Percentiles rank a stretch among this genome's conserved stretches.
phyloP scores from a whole-genome alignment of 2,113 vertebrate species.

The Thymallus thymallus region DNA sequence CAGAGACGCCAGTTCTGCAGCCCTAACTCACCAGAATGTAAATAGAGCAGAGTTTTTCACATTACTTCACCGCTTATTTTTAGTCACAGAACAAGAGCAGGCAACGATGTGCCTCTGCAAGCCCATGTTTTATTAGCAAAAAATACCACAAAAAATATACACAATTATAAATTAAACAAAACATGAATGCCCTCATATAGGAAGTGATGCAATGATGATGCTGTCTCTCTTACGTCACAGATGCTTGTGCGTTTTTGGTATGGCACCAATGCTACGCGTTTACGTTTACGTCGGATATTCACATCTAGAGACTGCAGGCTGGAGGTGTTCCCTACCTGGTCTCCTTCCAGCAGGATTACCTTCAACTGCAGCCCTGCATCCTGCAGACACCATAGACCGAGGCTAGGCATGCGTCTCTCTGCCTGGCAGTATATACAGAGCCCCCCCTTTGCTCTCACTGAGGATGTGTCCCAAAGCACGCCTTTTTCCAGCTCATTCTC shows the following conservation, averaged over 20 bases:
- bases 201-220: conserved; percentile 63
- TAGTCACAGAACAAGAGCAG: conserved; percentile 70
- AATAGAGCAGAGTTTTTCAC: conserved; percentile 72
- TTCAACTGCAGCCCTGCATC: neutral
- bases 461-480: conserved; percentile 28
- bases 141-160: conserved; percentile 25
- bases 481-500: conserved; percentile 58
- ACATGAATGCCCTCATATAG: conserved; percentile 49
- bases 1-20: conserved; percentile 38
- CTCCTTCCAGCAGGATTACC: conserved; percentile 11
- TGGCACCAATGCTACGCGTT: too few species aligned
- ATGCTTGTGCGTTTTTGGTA: too few species aligned
- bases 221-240: neutral
- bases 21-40: conserved; percentile 67
- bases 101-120: conserved; percentile 58
- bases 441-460: conserved; percentile 6
- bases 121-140: conserved; percentile 60
- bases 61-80: conserved; percentile 77
- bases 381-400: neutral
- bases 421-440: conserved; percentile 23
- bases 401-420: conserved; percentile 16
- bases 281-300: too few species aligned
- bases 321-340: neutral
- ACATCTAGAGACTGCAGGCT: neutral
- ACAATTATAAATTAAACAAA: conserved; percentile 53